Evolutionary conservation across 1,140 invertebrate species (phyloP).

Genomic region (Brachionus asplanchnoidis): DNA sequence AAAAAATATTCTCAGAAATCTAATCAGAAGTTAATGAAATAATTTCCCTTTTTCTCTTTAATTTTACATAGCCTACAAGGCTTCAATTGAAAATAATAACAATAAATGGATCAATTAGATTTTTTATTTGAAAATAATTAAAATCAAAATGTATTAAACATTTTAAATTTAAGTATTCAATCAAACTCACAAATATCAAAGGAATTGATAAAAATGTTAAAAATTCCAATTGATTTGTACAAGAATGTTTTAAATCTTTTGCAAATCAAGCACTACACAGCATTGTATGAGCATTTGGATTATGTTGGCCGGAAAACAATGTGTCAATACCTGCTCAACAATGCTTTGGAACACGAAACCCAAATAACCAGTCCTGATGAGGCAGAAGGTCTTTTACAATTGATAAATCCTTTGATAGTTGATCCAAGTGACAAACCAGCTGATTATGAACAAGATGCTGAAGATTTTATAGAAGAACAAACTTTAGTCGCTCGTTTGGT

Average conservation of each 20-base stretch:
- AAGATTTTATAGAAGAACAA: slow-evolving; percentile 96
- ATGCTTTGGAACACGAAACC: slow-evolving; percentile 81
- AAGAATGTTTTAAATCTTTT: slow-evolving; percentile 67
- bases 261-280: slow-evolving; percentile 71
- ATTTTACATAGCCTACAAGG: too few relatives aligned
- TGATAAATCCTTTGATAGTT: slow-evolving; percentile 76
- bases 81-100: too few relatives aligned
- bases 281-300: slow-evolving; percentile 80
- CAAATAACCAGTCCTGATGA: slow-evolving; percentile 78
- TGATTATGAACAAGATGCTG: slow-evolving; percentile 69
- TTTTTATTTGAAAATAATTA: not conserved
- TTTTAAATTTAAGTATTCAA: slow-evolving; percentile 52
- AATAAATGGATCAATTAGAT: not conserved
- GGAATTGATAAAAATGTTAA: slow-evolving; percentile 83
- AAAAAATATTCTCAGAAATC: too few relatives aligned
- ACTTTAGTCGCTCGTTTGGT: slow-evolving; percentile 80
- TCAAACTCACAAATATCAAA: slow-evolving; percentile 76
- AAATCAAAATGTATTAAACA: slow-evolving; percentile 30
- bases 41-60: too few relatives aligned
- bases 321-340: slow-evolving; percentile 78
- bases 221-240: slow-evolving; percentile 88
- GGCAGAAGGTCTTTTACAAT: slow-evolving; percentile 49
- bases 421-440: slow-evolving; percentile 69
- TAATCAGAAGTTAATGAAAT: too few relatives aligned
- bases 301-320: slow-evolving; percentile 79